Evolutionary conservation across 1,140 invertebrate species (phyloP).

Genomic region (Leguminivora glycinivorella): DNA sequence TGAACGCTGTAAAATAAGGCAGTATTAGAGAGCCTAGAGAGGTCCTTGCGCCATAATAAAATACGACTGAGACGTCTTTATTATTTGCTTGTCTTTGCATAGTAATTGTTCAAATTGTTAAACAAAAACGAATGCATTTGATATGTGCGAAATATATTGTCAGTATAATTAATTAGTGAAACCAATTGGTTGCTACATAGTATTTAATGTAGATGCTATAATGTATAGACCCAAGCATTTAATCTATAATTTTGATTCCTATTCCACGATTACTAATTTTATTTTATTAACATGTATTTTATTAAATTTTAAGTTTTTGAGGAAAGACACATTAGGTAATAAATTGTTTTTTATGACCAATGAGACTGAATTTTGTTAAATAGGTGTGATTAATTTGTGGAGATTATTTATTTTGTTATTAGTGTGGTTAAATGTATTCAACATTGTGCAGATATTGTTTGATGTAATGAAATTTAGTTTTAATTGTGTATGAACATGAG

Average conservation of each 20-base stretch:
- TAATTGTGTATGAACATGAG: constrained; percentile 39
- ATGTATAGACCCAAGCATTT: constrained; percentile 13
- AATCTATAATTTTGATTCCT: constrained; percentile 18
- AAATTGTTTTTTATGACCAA: constrained; percentile 66
- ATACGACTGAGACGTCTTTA: neutral
- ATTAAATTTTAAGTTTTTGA: constrained; percentile 51
- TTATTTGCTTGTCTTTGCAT: neutral
- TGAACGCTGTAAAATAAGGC: neutral
- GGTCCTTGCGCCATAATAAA: neutral
- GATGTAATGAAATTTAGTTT: constrained; percentile 44
- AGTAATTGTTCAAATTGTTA: constrained; percentile 16
- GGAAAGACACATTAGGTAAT: constrained; percentile 54
- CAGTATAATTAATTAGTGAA: neutral
- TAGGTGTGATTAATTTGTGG: constrained; percentile 56
- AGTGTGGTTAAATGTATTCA: constrained; percentile 39
- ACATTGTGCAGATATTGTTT: constrained; percentile 43
- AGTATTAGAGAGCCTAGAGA: no score
- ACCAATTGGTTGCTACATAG: neutral
- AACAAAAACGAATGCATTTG: constrained; percentile 13
- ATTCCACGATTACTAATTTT: constrained; percentile 19
- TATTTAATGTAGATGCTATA: constrained; percentile 4
- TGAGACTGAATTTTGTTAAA: constrained; percentile 76
- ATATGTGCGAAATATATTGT: neutral
- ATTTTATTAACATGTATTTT: constrained; percentile 24
- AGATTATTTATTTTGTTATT: constrained; percentile 71